A percentile compares a stretch with the other conserved stretches of the same genome.
These are phyloP conservation scores for Cryptus armator DNA, from an alignment of 2,888 invertebrate species.

Conservation along the genomic window DNA sequence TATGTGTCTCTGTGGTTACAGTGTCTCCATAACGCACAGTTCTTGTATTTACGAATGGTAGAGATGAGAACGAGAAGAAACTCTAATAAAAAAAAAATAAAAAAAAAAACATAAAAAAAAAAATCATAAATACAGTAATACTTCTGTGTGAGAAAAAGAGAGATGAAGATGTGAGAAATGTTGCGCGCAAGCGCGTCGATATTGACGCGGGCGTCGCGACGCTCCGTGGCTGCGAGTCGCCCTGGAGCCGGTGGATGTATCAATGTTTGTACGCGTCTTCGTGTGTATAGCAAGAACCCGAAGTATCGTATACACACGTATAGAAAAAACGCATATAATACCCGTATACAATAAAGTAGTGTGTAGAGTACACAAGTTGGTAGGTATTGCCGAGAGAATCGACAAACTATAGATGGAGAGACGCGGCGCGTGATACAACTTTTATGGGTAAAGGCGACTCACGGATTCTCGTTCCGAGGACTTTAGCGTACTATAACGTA, in stretches of 20 bases:
- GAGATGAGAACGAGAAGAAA: slow-evolving; percentile 47
- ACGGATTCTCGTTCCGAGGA: slow-evolving; percentile 42
- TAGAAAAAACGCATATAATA: slow-evolving; percentile 28
- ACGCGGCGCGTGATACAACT: slow-evolving; percentile 66
- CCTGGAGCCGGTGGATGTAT: slow-evolving; percentile 62
- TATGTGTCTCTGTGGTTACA: slow-evolving; percentile 25
- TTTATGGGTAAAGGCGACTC: slow-evolving; percentile 64
- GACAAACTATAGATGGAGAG: slow-evolving; percentile 56
- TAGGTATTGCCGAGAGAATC: slow-evolving; percentile 24
- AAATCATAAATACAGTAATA: not conserved
- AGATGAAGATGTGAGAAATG: slow-evolving; percentile 34
- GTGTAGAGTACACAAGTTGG: not conserved
- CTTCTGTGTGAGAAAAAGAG: slow-evolving; percentile 12
- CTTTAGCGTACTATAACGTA: slow-evolving; percentile 6
- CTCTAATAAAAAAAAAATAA: not conserved
- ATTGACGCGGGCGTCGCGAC: slow-evolving; percentile 78
- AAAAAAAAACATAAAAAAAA: not conserved
- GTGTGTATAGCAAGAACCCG: not conserved
- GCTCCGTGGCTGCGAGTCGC: slow-evolving; percentile 67
- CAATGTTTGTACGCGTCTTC: slow-evolving; percentile 4
- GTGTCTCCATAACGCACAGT: slow-evolving; percentile 16
- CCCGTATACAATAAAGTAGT: slow-evolving; percentile 22
- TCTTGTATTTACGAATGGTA: slow-evolving; percentile 55
- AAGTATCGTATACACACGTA: slow-evolving; percentile 6
- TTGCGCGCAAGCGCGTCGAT: slow-evolving; percentile 81